A percentile compares a stretch with the other conserved stretches of the same genome.
Conservation (phyloP, 2,113 vertebrate genomes). For the Suncus etruscus region DNA sequence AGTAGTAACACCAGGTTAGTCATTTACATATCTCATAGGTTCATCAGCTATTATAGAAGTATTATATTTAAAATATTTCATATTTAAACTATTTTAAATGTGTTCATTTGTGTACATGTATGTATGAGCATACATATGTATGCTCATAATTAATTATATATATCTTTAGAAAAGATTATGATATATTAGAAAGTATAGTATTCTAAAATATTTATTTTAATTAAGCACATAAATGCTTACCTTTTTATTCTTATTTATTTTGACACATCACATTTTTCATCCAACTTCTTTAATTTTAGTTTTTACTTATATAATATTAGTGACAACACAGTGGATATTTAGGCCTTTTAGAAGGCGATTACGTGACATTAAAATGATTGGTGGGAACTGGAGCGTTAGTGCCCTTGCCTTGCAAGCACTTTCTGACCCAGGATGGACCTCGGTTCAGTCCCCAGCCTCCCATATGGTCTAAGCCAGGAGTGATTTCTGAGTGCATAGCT, state of each 20-base stretch:
- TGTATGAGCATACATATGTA: neutral
- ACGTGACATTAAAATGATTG: neutral
- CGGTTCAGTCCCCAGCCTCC: too few species aligned
- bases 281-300: constrained; percentile 19
- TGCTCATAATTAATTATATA: neutral
- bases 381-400: too few species aligned
- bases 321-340: neutral
- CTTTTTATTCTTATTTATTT: neutral
- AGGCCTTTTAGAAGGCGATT: constrained; percentile 13
- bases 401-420: too few species aligned
- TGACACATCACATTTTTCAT: neutral
- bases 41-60: neutral
- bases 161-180: neutral
- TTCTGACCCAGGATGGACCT: too few species aligned
- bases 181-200: too few species aligned
- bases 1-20: constrained; percentile 94
- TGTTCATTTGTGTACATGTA: neutral
- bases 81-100: neutral
- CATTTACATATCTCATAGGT: neutral
- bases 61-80: too few species aligned
- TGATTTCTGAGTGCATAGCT: too few species aligned
- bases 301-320: constrained; percentile 24
- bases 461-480: too few species aligned
- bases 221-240: too few species aligned
- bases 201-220: too few species aligned